Percentiles rank a stretch among this genome's conserved stretches.
Evolutionary conservation across 2,113 vertebrate species (phyloP).

Genomic region (Asarcornis scutulata): DNA sequence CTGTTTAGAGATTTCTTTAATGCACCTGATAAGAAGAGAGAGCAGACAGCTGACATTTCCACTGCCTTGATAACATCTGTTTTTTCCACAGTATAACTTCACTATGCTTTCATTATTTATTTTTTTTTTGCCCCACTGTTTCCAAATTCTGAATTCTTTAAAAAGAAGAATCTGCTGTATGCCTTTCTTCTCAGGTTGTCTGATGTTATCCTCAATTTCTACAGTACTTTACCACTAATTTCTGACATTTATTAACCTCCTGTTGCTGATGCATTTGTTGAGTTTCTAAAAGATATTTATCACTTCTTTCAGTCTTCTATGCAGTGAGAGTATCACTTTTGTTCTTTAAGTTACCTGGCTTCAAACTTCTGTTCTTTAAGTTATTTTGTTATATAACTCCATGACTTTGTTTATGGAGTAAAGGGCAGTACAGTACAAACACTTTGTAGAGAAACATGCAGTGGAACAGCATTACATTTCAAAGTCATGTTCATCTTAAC

Average conservation of each 20-base stretch:
- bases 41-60: background rate
- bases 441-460: background rate
- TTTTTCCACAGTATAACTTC: background rate
- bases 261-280: background rate
- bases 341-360: background rate
- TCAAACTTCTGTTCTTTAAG: background rate
- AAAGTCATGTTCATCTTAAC: background rate
- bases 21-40: background rate
- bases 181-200: background rate
- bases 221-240: background rate
- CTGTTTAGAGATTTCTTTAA: background rate
- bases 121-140: background rate
- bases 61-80: background rate
- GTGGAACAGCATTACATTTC: background rate
- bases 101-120: background rate
- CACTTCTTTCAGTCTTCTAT: background rate
- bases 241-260: background rate
- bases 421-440: fast-evolving
- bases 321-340: background rate
- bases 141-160: background rate
- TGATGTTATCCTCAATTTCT: background rate
- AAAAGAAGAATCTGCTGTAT: background rate
- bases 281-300: background rate
- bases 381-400: background rate
- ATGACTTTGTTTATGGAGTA: background rate